A percentile compares a stretch with the other conserved stretches of the same genome.
phyloP scores from a whole-genome alignment of 2,888 invertebrate genomes.

The Philonicus albiceps region DNA sequence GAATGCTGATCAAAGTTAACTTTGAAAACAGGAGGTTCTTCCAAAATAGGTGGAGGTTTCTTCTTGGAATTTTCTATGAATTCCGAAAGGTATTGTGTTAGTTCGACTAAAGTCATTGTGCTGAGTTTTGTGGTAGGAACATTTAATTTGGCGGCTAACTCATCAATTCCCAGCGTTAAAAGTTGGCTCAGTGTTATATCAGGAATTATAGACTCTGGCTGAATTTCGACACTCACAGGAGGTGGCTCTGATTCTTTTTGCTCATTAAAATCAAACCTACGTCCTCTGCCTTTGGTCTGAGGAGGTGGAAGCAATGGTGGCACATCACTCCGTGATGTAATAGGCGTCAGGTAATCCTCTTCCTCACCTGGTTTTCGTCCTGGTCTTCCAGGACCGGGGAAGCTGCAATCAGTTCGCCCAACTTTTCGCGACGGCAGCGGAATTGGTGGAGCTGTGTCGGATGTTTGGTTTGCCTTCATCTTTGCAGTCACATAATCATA shows the following conservation, averaged over 20 bases:
- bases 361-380: conserved; percentile 67
- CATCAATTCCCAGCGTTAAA: conserved; percentile 81
- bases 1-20: conserved; percentile 60
- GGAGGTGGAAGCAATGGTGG: conserved; percentile 66
- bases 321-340: conserved; percentile 59
- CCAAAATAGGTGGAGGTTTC: neutral
- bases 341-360: conserved; percentile 76
- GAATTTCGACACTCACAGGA: conserved; percentile 17
- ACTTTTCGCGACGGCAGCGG: conserved; percentile 68
- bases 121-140: conserved; percentile 82
- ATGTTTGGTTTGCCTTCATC: conserved; percentile 46
- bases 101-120: conserved; percentile 85
- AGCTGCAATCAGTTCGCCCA: conserved; percentile 65
- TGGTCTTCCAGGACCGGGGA: conserved; percentile 64
- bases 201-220: conserved; percentile 55
- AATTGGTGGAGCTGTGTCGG: conserved; percentile 66
- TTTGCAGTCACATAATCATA: conserved; percentile 57
- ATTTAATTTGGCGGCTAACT: conserved; percentile 76
- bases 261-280: conserved; percentile 52
- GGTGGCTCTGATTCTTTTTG: conserved; percentile 55
- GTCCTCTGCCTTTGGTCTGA: conserved; percentile 56
- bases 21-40: conserved; percentile 58
- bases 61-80: conserved; percentile 64
- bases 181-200: conserved; percentile 85
- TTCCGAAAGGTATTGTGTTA: conserved; percentile 80